Evolutionary conservation across 2,888 invertebrate genomes (phyloP), one percentile per base, ranked within the genome.

Genomic region (Amphimallon solstitiale): DNA sequence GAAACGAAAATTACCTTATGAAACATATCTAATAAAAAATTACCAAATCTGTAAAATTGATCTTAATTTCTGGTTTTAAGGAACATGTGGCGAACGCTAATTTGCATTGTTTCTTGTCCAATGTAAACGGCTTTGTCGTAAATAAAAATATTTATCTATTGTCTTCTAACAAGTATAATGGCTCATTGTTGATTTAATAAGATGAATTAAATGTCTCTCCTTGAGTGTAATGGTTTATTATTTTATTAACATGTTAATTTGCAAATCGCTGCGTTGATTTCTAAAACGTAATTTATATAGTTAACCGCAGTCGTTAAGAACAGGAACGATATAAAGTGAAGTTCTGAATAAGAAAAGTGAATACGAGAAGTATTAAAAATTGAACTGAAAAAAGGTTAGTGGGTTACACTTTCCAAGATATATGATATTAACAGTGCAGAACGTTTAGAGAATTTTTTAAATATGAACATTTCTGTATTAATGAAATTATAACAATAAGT

Each of bases 331-430:
- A 43, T 56, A 43, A 29, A 15, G 43, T 17, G 43, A 23, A 19
- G 19, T 35, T 43, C 21, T 59, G 10, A 45, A 43, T 23, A 59
- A 17, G 56, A 56, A 56, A 56, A 56, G 40, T 40, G 56, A 56
- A 12, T 56, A 59, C 23, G 14, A 14, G 29, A 21, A 54, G 12
- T 54, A 43, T 34, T 59, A 43, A n/a, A 38, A 40, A 54, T 54
- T 38, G 17, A 3, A n/a, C 29, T 12, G 23, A n/a, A 59, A 59
- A 59, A 59, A 59, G 56, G 56, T 45, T 59, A 59, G 56, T 59
- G 29, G 56, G 56, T 59, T 59, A 59, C 43, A 43, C 56, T 59
- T 43, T 59, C 56, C 56, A 59, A 59, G 56, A 43, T 40, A 43
- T 15, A 15, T 43, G 56, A 45, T 59, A 34, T 59, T 59, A 59